Conservation (phyloP, 2,888 invertebrate species). For the Metallyticus violacea region DNA sequence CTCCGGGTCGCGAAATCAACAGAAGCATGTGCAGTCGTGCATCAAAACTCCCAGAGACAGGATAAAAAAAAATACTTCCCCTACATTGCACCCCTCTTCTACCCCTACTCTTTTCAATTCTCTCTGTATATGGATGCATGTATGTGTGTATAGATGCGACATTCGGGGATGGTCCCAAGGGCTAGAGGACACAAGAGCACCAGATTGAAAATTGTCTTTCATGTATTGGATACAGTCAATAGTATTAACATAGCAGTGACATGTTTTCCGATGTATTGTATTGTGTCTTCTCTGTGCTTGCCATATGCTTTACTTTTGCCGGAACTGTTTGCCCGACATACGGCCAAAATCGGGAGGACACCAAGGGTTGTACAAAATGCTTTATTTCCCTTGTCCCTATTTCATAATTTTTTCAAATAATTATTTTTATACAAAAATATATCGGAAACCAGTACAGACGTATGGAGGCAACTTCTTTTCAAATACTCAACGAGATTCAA, state of each 20-base stretch:
- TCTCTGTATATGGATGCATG: not conserved
- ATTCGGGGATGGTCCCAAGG: not conserved
- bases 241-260: slow-evolving; percentile 21
- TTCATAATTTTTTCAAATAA: no score
- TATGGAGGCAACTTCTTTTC: no score
- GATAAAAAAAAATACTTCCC: not conserved
- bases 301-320: slow-evolving; percentile 21
- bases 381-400: no score
- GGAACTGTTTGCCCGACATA: slow-evolving; percentile 14
- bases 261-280: not conserved
- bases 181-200: not conserved
- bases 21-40: slow-evolving; percentile 1
- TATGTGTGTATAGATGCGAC: not conserved
- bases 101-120: not conserved
- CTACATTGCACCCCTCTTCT: not conserved
- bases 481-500: no score
- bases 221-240: slow-evolving; percentile 33
- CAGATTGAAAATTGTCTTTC: slow-evolving; percentile 33
- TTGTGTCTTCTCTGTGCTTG: slow-evolving; percentile 10
- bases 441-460: no score
- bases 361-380: not conserved
- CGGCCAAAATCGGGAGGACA: not conserved
- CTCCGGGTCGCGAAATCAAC: not conserved
- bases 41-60: not conserved
- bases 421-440: no score